A percentile compares a stretch with the other conserved stretches of the same genome.
These are phyloP conservation scores for Lamprotornis superbus DNA, from an alignment of 2,113 vertebrate genomes.

Conservation along the genomic window DNA sequence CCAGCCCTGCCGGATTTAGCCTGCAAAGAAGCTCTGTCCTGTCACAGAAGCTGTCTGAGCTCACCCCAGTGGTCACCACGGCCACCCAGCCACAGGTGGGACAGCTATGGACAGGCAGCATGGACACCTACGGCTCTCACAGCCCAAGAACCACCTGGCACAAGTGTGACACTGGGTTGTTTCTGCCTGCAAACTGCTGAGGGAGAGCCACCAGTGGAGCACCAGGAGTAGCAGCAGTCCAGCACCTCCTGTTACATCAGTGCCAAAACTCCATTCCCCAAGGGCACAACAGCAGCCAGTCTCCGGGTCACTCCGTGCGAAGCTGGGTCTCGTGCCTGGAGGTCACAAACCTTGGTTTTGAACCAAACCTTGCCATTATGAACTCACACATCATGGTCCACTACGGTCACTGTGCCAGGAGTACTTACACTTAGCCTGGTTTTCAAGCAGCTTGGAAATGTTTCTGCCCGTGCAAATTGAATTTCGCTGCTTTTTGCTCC, in stretches of 20 bases:
- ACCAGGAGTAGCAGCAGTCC: neutral
- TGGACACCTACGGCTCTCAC: accelerated
- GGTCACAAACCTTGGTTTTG: neutral
- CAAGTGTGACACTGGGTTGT: accelerated
- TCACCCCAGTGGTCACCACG: accelerated
- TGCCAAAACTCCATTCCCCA: neutral
- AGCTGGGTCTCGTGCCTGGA: neutral
- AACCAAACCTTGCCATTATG: neutral
- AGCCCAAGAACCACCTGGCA: neutral
- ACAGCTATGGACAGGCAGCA: neutral
- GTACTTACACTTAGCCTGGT: neutral
- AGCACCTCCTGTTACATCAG: neutral
- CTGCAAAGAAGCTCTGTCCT: neutral
- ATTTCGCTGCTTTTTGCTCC: neutral
- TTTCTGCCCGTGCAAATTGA: neutral
- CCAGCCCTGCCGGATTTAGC: accelerated
- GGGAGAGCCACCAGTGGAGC: neutral
- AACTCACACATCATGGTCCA: neutral
- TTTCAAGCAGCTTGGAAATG: neutral
- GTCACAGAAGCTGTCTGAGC: neutral
- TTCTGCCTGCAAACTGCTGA: neutral
- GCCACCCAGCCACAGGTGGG: neutral
- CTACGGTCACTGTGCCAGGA: neutral
- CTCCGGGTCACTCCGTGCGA: accelerated
- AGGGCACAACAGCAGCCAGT: neutral